Evolutionary conservation across 2,113 vertebrate species (phyloP).

Genomic region (Protomyctophum bolini): DNA sequence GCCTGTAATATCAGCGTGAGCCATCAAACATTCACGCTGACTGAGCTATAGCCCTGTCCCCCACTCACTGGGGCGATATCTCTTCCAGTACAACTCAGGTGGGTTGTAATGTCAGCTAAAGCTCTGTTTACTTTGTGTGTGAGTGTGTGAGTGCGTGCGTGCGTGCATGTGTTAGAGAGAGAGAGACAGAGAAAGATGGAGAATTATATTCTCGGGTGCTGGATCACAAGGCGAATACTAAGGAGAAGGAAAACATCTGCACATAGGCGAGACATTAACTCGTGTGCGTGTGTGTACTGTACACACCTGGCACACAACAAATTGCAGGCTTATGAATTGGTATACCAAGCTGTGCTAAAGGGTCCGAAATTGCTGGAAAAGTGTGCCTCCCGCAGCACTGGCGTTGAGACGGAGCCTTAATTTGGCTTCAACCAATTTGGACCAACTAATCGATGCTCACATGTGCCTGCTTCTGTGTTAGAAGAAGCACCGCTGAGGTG

Average conservation of each 20-base stretch:
- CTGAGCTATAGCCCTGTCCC: constrained; percentile 14
- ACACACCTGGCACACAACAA: background rate
- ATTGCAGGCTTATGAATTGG: constrained; percentile 1
- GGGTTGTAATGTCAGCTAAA: background rate
- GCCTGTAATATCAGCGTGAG: constrained; percentile 12
- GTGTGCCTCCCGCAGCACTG: background rate
- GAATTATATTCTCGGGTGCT: no score
- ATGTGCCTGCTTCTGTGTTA: background rate
- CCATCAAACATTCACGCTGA: background rate
- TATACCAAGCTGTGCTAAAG: background rate
- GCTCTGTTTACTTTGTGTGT: background rate
- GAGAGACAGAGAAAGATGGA: no score
- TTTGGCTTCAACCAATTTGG: background rate
- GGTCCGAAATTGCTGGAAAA: background rate
- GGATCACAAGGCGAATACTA: no score
- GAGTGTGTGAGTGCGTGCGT: background rate
- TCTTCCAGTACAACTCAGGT: background rate
- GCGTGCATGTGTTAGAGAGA: no score
- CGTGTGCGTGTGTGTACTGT: background rate
- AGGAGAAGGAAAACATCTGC: no score
- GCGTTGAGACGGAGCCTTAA: background rate
- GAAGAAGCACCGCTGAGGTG: background rate
- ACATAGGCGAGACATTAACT: no score
- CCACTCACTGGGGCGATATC: background rate
- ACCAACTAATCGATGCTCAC: background rate